phyloP scores from a whole-genome alignment of 2,797 vertebrate genomes.

The Columba guinea region DNA sequence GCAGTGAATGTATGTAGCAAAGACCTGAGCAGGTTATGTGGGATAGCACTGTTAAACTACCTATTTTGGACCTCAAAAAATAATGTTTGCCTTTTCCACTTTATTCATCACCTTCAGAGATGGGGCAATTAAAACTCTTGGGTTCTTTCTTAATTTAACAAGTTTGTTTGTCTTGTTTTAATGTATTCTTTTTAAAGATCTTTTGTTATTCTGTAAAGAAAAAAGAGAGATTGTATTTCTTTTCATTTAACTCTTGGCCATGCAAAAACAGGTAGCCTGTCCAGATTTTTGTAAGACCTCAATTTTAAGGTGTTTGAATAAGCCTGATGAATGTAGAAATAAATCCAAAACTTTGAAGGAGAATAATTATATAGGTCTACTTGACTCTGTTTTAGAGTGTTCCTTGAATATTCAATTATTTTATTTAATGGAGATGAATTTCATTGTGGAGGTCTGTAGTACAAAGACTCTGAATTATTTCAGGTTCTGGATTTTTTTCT shows the following conservation, averaged over 20 bases:
- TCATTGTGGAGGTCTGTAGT: background rate
- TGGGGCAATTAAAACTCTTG: background rate
- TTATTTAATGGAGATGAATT: background rate
- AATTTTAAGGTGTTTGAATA: background rate
- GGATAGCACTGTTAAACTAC: background rate
- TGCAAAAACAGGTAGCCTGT: background rate
- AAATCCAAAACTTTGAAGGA: background rate
- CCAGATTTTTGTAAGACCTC: background rate
- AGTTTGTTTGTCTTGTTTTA: background rate
- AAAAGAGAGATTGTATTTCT: background rate
- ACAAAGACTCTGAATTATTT: background rate
- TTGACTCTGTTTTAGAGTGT: background rate
- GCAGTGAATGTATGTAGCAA: accelerated
- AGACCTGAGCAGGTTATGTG: background rate
- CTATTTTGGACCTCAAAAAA: background rate
- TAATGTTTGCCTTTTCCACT: background rate
- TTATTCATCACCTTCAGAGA: background rate
- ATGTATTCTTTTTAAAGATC: background rate
- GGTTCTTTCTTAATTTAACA: background rate
- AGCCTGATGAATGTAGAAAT: background rate
- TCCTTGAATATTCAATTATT: background rate
- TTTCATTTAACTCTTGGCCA: background rate
- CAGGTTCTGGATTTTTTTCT: background rate
- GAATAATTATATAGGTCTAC: background rate
- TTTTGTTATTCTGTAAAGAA: background rate